Conservation (phyloP, 2,888 invertebrate genomes). For the Taphrorychus bicolor region DNA sequence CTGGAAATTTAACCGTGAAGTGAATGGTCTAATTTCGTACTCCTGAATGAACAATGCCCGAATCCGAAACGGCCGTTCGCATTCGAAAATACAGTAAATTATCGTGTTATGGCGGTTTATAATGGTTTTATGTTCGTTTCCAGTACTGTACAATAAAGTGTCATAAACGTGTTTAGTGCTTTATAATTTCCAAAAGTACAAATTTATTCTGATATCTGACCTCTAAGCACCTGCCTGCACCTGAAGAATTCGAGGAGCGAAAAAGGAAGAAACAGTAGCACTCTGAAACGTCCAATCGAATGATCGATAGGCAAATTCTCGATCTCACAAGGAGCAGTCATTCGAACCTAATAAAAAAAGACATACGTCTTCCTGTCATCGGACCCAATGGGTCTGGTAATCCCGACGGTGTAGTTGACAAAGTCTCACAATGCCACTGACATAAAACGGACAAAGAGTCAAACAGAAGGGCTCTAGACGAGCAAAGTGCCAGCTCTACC, state of each 20-base stretch:
- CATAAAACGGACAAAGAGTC: slow-evolving; percentile 40
- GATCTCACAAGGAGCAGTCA: slow-evolving; percentile 36
- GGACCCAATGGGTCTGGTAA: slow-evolving; percentile 21
- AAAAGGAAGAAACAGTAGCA: slow-evolving; percentile 19
- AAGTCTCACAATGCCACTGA: slow-evolving; percentile 38
- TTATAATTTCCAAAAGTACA: slow-evolving; percentile 2
- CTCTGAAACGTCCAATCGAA: slow-evolving; percentile 8
- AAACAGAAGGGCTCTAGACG: slow-evolving; percentile 24
- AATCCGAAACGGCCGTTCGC: slow-evolving; percentile 19
- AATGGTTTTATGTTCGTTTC: slow-evolving; percentile 17
- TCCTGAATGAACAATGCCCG: slow-evolving; percentile 29
- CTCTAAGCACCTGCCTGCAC: background rate
- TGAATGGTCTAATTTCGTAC: slow-evolving; percentile 32
- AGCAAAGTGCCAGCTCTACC: slow-evolving; percentile 34
- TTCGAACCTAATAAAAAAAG: slow-evolving; percentile 36
- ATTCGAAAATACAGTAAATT: slow-evolving; percentile 20
- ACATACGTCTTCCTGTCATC: slow-evolving; percentile 42
- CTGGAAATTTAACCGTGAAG: slow-evolving; percentile 31
- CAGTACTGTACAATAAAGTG: slow-evolving; percentile 12
- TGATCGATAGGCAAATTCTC: slow-evolving; percentile 31
- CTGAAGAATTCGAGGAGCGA: background rate
- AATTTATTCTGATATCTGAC: too few relatives aligned
- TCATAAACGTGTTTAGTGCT: background rate
- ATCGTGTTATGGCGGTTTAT: slow-evolving; percentile 15
- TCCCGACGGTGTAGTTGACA: slow-evolving; percentile 45